Base-by-base conservation (phyloP, 1,140 invertebrate genomes). In the Eufriesea mexicana region DNA sequence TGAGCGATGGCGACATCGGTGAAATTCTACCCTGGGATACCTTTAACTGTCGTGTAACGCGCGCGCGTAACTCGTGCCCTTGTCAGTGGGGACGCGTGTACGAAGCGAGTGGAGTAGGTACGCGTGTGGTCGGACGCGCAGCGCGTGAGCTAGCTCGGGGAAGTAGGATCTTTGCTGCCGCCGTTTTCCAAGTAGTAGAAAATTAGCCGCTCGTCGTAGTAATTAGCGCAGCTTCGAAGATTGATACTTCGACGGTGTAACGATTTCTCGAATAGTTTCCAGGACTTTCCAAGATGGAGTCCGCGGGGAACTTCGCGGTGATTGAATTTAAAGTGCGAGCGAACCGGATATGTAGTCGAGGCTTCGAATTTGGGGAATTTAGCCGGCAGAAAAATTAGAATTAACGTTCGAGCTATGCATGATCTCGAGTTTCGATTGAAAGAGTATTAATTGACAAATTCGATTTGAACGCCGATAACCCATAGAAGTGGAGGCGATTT, bases 31-130 rank as follows among this genome's bases (percentile, higher is more conserved):
- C n/a, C 2, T 42, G 2, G 35, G 14, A 35, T 73, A 35, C 55
- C 71, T 73, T 57, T 73, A 73, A 73, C 71, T 57, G 51, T 45
- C 51, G 71, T 73, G 71, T 73, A 57, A 57, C 54, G 28, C 14
- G 71, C 54, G 54, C 28, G 54, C 54, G 71, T 73, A 73, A 73
- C 54, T 73, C 71, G 71, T 59, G 35, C 14, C 35, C 54, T 45
- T 73, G 71, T 73, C 54, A 73, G 51, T 14, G 71, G 35, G 35
- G 14, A 35, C 54, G 54, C 55, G 12, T 42, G 0, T 72, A 35
- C 51, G 20, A 9, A 23, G 10, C 70, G 16, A 73, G 71, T 59
- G 45, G 35, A 73, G 25, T n/a, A 12, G 54, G 35, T 16, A 23
- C 28, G 54, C 45, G 23, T 10, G 14, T 25, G 54, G 6, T 70